Conservation (phyloP, 2,113 vertebrate genomes). For the Ochotona princeps region DNA sequence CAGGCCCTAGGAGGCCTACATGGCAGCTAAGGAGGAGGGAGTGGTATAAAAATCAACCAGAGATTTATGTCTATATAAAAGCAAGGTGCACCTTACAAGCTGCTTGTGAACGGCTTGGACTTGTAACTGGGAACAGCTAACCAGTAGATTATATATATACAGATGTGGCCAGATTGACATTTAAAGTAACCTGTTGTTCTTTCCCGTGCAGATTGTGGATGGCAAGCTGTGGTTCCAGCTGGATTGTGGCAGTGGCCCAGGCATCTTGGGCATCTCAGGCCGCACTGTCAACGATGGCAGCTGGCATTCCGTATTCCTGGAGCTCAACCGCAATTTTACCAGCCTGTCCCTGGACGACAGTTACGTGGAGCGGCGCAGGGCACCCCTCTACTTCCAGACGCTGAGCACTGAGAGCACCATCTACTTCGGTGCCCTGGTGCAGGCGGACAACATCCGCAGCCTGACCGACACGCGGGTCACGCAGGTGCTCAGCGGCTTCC, state of each 20-base stretch:
- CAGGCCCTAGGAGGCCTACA: neutral
- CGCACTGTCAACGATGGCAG: constrained; percentile 93
- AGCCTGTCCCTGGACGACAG: constrained; percentile 96
- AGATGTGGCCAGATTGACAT: too few relatives aligned
- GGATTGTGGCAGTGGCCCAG: constrained; percentile 90
- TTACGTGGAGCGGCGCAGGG: constrained; percentile 93
- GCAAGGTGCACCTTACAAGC: neutral
- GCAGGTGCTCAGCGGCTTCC: constrained; percentile 92
- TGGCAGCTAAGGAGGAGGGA: neutral
- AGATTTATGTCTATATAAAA: neutral
- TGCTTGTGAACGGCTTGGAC: too few relatives aligned
- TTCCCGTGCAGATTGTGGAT: constrained; percentile 90
- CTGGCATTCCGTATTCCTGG: constrained; percentile 96
- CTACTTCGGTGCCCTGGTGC: constrained; percentile 96
- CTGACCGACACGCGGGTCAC: constrained; percentile 90
- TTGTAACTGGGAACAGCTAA: too few relatives aligned
- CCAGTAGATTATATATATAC: too few relatives aligned
- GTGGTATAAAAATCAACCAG: neutral
- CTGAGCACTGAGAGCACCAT: constrained; percentile 90
- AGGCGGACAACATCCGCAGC: constrained; percentile 89
- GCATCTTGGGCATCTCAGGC: constrained; percentile 94
- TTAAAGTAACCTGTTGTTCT: neutral
- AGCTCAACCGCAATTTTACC: constrained; percentile 95
- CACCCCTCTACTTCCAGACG: constrained; percentile 88
- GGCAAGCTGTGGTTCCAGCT: constrained; percentile 97